Evolutionary conservation across 2,888 invertebrate species (phyloP).

Genomic region (Aethes cnicana): DNA sequence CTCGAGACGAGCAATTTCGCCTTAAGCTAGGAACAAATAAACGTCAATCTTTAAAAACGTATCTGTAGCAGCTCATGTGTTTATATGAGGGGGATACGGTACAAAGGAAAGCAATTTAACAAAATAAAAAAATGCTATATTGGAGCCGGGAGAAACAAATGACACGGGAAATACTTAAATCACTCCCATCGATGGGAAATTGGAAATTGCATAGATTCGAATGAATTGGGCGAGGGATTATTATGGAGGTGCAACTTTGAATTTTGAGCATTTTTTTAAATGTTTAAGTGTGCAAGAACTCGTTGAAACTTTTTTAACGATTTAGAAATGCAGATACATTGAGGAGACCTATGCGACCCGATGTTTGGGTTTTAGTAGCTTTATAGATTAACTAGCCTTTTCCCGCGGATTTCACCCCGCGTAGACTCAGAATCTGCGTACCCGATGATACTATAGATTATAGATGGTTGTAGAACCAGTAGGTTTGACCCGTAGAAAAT

Average conservation of each 20-base stretch:
- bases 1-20: slow-evolving; percentile 66
- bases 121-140: slow-evolving; percentile 77
- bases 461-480: too few relatives aligned
- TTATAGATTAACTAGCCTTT: too few relatives aligned
- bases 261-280: too few relatives aligned
- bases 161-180: slow-evolving; percentile 80
- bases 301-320: too few relatives aligned
- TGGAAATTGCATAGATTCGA: slow-evolving; percentile 47
- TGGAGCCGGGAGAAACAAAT: slow-evolving; percentile 72
- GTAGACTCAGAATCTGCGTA: too few relatives aligned
- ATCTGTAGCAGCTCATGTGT: slow-evolving; percentile 68
- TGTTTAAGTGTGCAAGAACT: too few relatives aligned
- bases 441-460: too few relatives aligned
- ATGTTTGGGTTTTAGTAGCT: too few relatives aligned
- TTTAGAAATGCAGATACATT: too few relatives aligned
- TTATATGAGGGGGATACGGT: slow-evolving; percentile 63
- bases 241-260: slow-evolving; percentile 11
- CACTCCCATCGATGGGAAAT: slow-evolving; percentile 73
- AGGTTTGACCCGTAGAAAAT: too few relatives aligned
- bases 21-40: slow-evolving; percentile 74
- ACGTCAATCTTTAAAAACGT: slow-evolving; percentile 76
- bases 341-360: too few relatives aligned
- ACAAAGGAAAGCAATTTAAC: slow-evolving; percentile 80
- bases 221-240: slow-evolving; percentile 23
- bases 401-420: too few relatives aligned